Evolutionary conservation across 2,113 vertebrate genomes (phyloP).

Genomic region (Boulengeromyrus knoepffleri): DNA sequence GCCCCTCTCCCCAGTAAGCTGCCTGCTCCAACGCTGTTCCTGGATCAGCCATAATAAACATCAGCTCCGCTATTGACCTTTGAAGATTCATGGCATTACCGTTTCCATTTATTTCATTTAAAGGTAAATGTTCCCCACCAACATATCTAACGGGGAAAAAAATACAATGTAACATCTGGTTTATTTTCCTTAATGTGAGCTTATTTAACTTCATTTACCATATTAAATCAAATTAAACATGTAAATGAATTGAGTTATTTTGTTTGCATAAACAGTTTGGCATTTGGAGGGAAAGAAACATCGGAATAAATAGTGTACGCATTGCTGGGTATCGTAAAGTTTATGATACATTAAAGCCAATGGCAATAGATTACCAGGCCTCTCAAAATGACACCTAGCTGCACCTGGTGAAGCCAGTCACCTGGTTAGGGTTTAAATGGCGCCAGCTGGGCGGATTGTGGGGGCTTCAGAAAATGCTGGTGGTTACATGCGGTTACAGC

Average conservation of each 20-base stretch:
- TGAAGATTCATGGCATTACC: constrained; percentile 31
- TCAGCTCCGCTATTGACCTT: constrained; percentile 47
- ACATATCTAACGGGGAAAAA: background rate
- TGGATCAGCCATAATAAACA: constrained; percentile 40
- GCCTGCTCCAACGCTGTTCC: constrained; percentile 23
- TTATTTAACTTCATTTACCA: constrained; percentile 28
- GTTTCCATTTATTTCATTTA: constrained; percentile 31
- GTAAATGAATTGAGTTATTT: constrained; percentile 35
- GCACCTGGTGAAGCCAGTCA: background rate
- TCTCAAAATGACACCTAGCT: background rate
- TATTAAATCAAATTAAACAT: constrained; percentile 40
- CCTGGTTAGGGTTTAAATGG: background rate
- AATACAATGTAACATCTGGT: constrained; percentile 12
- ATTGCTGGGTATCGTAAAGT: background rate
- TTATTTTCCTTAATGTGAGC: constrained; percentile 15
- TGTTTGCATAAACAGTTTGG: constrained; percentile 31
- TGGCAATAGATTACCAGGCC: background rate
- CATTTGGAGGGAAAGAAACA: constrained; percentile 26
- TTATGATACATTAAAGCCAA: background rate
- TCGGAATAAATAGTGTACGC: background rate
- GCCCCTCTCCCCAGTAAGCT: constrained; percentile 22
- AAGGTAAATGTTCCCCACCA: constrained; percentile 18
- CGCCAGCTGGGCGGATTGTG: background rate
- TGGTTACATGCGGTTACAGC: background rate
- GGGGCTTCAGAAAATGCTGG: background rate